A percentile compares a stretch with the other conserved stretches of the same genome.
Evolutionary conservation across 2,888 invertebrate genomes (phyloP).

Genomic region (Erebia ligea): DNA sequence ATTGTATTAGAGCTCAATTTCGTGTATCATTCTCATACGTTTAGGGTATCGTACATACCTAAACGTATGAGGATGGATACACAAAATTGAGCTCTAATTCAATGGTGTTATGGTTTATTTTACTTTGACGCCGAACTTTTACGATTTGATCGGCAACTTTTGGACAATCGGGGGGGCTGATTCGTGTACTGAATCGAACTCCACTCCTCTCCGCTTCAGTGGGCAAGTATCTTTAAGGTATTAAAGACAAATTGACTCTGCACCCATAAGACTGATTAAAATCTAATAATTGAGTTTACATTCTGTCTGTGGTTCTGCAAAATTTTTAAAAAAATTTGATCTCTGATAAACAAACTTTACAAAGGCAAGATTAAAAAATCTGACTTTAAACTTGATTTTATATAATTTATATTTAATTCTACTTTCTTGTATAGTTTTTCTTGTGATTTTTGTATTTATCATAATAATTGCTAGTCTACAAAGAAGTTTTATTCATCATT

Average conservation of each 20-base stretch:
- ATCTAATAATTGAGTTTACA: slow-evolving; percentile 4
- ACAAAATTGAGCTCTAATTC: too few species aligned
- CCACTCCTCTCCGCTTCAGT: background rate
- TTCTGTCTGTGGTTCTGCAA: background rate
- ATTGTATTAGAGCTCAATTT: too few species aligned
- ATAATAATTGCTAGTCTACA: background rate
- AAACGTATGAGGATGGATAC: too few species aligned
- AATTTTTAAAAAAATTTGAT: background rate
- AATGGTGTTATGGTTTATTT: too few species aligned
- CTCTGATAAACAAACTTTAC: slow-evolving; percentile 6
- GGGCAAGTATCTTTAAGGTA: background rate
- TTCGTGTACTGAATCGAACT: background rate
- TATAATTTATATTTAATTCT: slow-evolving; percentile 11
- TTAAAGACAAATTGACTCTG: background rate
- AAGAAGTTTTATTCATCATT: slow-evolving; percentile 23
- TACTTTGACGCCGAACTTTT: too few species aligned
- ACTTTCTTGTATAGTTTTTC: background rate
- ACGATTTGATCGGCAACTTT: too few species aligned
- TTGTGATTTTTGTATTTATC: slow-evolving; percentile 10
- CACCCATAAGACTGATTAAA: slow-evolving; percentile 2
- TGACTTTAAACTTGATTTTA: slow-evolving; percentile 10
- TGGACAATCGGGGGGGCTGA: too few species aligned
- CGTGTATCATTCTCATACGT: too few species aligned
- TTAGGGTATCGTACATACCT: too few species aligned
- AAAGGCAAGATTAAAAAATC: background rate